Evolutionary conservation across 2,113 vertebrate genomes (phyloP).

Genomic region (Ptilorrhoa leucosticta): DNA sequence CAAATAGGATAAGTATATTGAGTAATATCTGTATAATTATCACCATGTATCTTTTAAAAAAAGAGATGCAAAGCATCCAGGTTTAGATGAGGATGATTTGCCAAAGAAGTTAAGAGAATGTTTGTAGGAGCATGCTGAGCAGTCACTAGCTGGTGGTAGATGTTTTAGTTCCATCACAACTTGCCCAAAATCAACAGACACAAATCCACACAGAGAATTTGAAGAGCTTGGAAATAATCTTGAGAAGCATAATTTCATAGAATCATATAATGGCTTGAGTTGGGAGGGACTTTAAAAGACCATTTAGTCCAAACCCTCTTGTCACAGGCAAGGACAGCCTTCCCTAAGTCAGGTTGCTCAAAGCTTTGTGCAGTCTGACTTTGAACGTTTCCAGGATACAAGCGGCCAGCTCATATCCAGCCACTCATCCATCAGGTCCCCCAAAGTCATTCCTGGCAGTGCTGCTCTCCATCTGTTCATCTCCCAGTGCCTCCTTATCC

Average conservation of each 20-base stretch:
- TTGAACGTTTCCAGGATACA: background rate
- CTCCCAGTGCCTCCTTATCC: background rate
- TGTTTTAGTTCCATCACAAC: background rate
- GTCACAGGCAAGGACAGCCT: background rate
- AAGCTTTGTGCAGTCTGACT: background rate
- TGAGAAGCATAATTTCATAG: background rate
- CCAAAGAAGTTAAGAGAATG: background rate
- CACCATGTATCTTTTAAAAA: background rate
- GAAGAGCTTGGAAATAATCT: background rate
- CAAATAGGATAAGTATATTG: background rate
- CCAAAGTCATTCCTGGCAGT: background rate
- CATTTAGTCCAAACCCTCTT: fast-evolving
- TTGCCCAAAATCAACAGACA: background rate
- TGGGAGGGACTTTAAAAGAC: background rate
- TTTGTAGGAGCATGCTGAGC: background rate
- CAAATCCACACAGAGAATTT: background rate
- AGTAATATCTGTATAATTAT: background rate
- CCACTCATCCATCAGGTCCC: background rate
- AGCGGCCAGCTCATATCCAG: background rate
- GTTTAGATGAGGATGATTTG: background rate
- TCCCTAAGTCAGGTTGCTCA: background rate
- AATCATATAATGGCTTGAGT: background rate
- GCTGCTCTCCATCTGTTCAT: background rate
- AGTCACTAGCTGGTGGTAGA: background rate
- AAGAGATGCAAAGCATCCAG: background rate